Conservation (phyloP, 2,888 invertebrate species). For the Podotricha telesiphe region DNA sequence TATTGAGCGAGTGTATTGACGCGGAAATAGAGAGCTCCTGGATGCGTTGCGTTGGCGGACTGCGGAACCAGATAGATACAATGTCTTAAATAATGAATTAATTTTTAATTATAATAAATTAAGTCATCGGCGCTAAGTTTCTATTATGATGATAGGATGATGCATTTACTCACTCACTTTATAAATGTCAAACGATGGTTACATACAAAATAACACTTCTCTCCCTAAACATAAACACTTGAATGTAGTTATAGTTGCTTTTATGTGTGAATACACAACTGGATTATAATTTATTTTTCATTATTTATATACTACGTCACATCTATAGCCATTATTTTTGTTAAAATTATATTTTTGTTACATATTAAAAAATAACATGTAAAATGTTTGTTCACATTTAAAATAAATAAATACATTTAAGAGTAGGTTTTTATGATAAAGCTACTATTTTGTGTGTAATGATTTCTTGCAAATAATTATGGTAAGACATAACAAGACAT, state of each 20-base stretch:
- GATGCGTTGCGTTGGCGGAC: conserved; percentile 64
- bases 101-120: background rate
- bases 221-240: too few species aligned
- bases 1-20: conserved; percentile 59
- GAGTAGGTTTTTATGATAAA: too few species aligned
- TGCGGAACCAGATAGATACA: conserved; percentile 16
- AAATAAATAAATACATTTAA: too few species aligned
- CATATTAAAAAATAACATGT: too few species aligned
- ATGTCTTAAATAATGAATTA: conserved; percentile 6
- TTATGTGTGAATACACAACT: too few species aligned
- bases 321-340: too few species aligned
- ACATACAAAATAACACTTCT: too few species aligned
- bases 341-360: too few species aligned
- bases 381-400: background rate
- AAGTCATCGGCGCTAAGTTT: background rate
- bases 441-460: background rate
- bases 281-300: too few species aligned
- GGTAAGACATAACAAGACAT: background rate
- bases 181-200: background rate
- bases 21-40: conserved; percentile 61
- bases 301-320: too few species aligned
- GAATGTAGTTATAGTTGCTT: too few species aligned
- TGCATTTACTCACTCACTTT: background rate
- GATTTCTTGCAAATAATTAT: background rate
- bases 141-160: background rate